Percentiles rank a stretch among this genome's conserved stretches.
Evolutionary conservation across 2,888 invertebrate genomes (phyloP).

Genomic region (Tetheella fluctuosa): DNA sequence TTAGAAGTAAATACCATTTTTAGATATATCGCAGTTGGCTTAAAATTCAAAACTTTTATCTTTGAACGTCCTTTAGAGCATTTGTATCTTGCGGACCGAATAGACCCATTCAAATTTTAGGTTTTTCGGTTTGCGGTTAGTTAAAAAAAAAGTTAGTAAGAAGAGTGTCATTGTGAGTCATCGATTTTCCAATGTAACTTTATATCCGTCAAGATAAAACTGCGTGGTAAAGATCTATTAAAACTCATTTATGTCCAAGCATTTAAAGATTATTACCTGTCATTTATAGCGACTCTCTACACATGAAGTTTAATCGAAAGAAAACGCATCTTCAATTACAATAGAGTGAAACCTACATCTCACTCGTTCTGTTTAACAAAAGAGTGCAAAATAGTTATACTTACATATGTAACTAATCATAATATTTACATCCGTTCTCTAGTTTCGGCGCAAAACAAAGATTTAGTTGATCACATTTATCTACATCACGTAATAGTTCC

Average conservation of each 20-base stretch:
- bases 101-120: no score
- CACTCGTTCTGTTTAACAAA: not conserved
- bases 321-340: not conserved
- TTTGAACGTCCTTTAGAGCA: no score
- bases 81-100: no score
- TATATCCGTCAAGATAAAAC: not conserved
- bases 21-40: no score
- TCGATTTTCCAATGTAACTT: not conserved
- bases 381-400: not conserved
- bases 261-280: not conserved
- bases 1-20: not conserved
- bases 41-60: no score
- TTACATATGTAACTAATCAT: constrained; percentile 1
- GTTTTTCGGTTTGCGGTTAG: no score
- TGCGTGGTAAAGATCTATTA: not conserved
- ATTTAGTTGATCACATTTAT: constrained; percentile 28
- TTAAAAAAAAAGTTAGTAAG: not conserved
- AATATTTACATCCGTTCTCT: constrained; percentile 12
- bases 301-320: not conserved
- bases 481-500: constrained; percentile 30
- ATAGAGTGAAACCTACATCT: not conserved
- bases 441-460: constrained; percentile 5
- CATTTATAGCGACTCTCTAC: no score
- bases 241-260: not conserved
- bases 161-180: not conserved